Evolutionary conservation across 2,888 invertebrate genomes (phyloP), one percentile per base, ranked within the genome.

Genomic region (Eupithecia vulgata): DNA sequence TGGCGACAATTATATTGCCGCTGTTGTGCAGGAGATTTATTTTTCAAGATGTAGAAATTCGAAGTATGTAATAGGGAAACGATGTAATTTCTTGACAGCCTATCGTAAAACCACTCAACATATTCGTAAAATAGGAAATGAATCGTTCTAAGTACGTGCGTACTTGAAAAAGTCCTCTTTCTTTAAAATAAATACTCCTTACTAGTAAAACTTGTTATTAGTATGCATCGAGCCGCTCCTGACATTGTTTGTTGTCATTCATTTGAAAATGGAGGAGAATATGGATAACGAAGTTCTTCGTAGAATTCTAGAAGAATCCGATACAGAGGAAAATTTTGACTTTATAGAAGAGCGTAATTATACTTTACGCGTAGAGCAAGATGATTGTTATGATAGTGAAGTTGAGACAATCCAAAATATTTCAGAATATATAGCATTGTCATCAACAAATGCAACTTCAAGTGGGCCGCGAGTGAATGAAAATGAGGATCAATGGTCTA

Each of bases 11-110:
- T 67, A 67, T 67, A 67, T 67, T 67, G 67, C 67, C 52, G 67
- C 67, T 67, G 67, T 67, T 67, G 67, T 67, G 67, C 67, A 67
- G 67, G 67, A 67, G 67, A 67, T 67, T 67, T 67, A 67, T 67
- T 67, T 67, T 67, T 67, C 67, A 67, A 67, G 48, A 67, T 67
- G 67, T 67, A 67, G 67, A 67, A 67, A 67, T 67, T 52, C 57
- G 57, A 67, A 67, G 67, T 67, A 67, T 67, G 67, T 67, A 67
- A 67, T 67, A 67, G 67, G 67, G 67, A 67, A 67, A 67, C 65
- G 65, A 66, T 66, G 65, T 66, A 66, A 66, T 66, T 66, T 66
- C 65, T 66, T 42, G 65, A 66, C 65, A 66, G 65, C 65, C 65
- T 66, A 66, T 66, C 65, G 65, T 66, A 66, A 67, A 67, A 67